Evolutionary conservation across 92 coral and sea anemone genomes (phyloP), one percentile per base, ranked within the genome.

Genomic region (Umimayanthus kanabou): DNA sequence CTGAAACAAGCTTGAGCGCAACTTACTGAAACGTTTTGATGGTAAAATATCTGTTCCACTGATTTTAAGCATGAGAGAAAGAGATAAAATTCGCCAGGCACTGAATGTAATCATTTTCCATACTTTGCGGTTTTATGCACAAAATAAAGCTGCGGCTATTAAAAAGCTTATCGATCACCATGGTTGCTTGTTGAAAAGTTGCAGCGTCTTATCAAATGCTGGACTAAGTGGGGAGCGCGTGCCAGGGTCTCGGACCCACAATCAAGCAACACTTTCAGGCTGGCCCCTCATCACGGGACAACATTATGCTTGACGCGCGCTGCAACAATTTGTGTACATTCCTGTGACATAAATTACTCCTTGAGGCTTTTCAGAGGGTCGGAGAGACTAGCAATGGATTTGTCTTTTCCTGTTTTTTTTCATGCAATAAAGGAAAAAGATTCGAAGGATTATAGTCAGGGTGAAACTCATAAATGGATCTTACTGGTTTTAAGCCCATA

Each of bases 401-500:
- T 93, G 89, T 84, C 95, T 85, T 89, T 94, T 93, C 95, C 96
- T 91, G 95, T 93, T 89, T 89, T 85, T 85, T 86, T 84, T 87
- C 89, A 85, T 85, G 86, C 90, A 80, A 86, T 77, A 77, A 86
- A 88, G 85, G 85, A 81, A 58, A 47, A 86, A 71, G 80, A 91
- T 78, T 90, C 87, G 45, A 77, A 69, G 85, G 86, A 93, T 94
- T 93, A 93, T 85, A 85, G 88, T 85, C 73, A 88, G 86, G 91
- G 91, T 91, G 93, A 93, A 94, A 80, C 95, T 86, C 93, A 92
- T 94, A 94, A 94, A 84, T 75, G 88, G 93, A 89, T 91, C 93
- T 91, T 76, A 57, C 79, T 53, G 80, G 39, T 47, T 79, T 89
- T 88, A 89, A 91, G 93, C 93, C 49, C 83, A 77, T 91, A 91